Conservation (phyloP, 2,797 vertebrate species). For the Heliangelus exortis region DNA sequence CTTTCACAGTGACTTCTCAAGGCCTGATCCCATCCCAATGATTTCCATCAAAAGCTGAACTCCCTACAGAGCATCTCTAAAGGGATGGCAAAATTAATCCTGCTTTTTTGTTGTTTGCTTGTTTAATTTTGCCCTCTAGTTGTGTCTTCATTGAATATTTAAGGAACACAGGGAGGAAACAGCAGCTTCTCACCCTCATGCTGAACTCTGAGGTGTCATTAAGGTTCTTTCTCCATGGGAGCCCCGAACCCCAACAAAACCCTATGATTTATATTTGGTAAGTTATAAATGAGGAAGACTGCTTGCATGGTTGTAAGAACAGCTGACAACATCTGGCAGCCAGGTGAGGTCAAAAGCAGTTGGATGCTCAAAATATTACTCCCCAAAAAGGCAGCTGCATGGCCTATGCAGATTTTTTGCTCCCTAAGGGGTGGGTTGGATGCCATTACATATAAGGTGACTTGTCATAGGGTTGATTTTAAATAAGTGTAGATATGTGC, state of each 20-base stretch:
- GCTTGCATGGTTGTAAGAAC: neutral
- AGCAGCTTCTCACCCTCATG: neutral
- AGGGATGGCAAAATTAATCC: neutral
- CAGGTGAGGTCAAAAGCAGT: constrained; percentile 42
- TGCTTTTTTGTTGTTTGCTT: too few species aligned
- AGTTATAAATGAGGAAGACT: constrained; percentile 13
- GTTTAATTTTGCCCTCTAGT: neutral
- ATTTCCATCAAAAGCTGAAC: neutral
- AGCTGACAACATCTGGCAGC: constrained; percentile 17
- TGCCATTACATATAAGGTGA: neutral
- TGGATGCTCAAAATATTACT: neutral
- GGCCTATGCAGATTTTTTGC: neutral
- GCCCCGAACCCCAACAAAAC: neutral
- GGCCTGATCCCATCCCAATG: neutral
- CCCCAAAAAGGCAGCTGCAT: neutral
- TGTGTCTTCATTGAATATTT: neutral
- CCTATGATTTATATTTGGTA: neutral
- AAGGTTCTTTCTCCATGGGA: neutral
- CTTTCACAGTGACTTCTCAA: neutral
- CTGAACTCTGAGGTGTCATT: constrained; percentile 4
- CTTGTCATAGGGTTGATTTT: constrained; percentile 19
- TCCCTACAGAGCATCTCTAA: neutral
- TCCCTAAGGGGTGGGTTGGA: neutral
- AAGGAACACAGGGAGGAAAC: neutral
- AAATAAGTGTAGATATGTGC: constrained; percentile 28